Evolutionary conservation across 2,797 vertebrate genomes (phyloP), one percentile per base, ranked within the genome.

Genomic region (Sylvia borin): DNA sequence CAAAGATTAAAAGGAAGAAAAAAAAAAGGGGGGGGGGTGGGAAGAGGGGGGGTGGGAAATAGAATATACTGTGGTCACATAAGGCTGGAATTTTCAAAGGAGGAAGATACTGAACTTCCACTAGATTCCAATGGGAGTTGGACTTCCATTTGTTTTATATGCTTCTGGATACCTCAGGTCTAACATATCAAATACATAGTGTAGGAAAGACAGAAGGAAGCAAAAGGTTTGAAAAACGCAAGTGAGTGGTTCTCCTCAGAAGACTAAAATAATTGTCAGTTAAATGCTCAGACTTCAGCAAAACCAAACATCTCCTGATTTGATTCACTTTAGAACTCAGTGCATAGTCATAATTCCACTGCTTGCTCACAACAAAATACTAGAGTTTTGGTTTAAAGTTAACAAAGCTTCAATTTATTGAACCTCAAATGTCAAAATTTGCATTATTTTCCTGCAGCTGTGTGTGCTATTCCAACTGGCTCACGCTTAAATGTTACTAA

Each of bases 391-490:
- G 55, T 51, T 81, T 70, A 57, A 66, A 93, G 34, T 93, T 81
- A 92, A 88, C 51, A 88, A 90, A 96, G 66, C 79, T 95, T 90
- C 75, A 66, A 58, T 80, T 90, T 92, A 70, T 8, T 62, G 64
- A 94, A 91, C 34, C 17, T 51, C 71, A 91, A 92, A 92, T 94
- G 70, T 91, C 87, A 96, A 78, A 78, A 96, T 90, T 73, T 92
- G 88, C 90, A 91, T 90, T 90, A 75, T 87, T 95, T 88, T 90
- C 60, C 87, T 72, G 73, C 83, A 92, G 90, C 58, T 92, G 80
- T 53, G 58, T 80, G 16, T 55, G 40, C 45, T 81, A n/a, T 72
- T 90, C 58, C 55, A 84, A 55, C 55, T 81, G 85, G 62, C 45
- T 86, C 48, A 88, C 4, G 29, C 51, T 66, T 76, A 70, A 66